Evolutionary conservation across 2,113 vertebrate species (phyloP), one percentile per base, ranked within the genome.

Genomic region (Leucosticte australis): DNA sequence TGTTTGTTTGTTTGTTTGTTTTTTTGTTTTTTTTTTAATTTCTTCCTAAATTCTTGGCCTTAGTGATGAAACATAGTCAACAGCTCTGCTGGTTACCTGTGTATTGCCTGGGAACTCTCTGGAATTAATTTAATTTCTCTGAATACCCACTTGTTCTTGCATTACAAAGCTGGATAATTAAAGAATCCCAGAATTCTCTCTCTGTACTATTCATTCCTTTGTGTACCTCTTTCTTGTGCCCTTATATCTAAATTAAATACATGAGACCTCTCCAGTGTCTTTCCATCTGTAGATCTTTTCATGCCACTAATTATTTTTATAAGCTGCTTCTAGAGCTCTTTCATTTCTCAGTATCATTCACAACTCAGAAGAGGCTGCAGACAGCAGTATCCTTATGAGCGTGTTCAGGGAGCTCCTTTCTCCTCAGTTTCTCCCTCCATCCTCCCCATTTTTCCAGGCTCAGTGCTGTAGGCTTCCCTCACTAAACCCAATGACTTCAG

Each of bases 121-220:
- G 80, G 80, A 83, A 73, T 77, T 77, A 53, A 46, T 92, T 95
- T 95, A 10, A 63, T 90, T 95, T 87, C 81, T 82, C 82, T 96
- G 87, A 95, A 94, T 95, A 85, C 84, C 57, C 74, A 73, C 70
- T 95, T 94, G 78, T 95, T 95, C 89, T 96, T 95, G 35, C 71
- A 59, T 86, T 91, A 90, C 65, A 95, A 93, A 84, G 35, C 50
- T 63, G 63, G 55, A 65, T 96, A 91, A 90, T 95, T 94, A 93
- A 95, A 94, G 82, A 87, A 90, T 92, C 71, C 50, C 0, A 0
- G 62, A 87, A 62, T 87, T 85, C 46, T 85, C 83, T 73, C 41
- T 84, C 82, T 67, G 27, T 63, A 28, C 75, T 94, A 26, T 95
- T 94, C 78, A 80, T 91, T 87, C 89, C 78, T 94, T 95, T 92